Conservation (phyloP, 1,140 invertebrate genomes). For the Homalodisca vitripennis region DNA sequence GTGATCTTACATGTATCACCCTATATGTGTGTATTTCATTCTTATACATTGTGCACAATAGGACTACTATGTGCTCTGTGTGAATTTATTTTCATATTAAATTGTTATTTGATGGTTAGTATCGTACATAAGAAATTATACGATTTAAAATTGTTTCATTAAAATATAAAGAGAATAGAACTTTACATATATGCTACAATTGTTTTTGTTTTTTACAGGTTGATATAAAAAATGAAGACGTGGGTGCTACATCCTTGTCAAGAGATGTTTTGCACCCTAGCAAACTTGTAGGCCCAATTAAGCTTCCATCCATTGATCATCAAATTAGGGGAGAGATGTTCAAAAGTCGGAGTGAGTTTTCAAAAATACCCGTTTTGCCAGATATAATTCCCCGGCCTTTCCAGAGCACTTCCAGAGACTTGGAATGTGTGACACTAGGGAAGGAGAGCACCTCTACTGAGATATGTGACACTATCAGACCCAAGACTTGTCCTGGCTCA, state of each 20-base stretch:
- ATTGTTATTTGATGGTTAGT: no score
- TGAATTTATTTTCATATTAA: no score
- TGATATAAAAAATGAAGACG: conserved; percentile 19
- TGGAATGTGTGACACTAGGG: not conserved
- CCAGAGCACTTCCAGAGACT: conserved; percentile 13
- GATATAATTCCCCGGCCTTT: conserved; percentile 30
- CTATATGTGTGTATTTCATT: no score
- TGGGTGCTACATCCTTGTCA: not conserved
- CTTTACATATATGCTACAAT: no score
- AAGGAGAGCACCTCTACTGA: not conserved
- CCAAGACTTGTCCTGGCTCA: not conserved
- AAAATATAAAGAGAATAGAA: no score
- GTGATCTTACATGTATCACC: no score
- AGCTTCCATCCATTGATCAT: conserved; percentile 29
- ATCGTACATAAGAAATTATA: no score
- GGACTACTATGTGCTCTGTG: no score
- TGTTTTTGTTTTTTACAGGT: conserved; percentile 28
- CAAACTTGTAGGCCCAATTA: conserved; percentile 23
- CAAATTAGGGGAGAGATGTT: conserved; percentile 28
- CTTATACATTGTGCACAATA: no score
- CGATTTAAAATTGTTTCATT: no score
- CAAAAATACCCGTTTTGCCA: conserved; percentile 33
- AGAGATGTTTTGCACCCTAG: not conserved
- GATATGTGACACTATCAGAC: not conserved
- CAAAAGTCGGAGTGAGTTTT: conserved; percentile 34